Conservation (phyloP, 2,888 invertebrate genomes). For the Alentia gelatinosa region DNA sequence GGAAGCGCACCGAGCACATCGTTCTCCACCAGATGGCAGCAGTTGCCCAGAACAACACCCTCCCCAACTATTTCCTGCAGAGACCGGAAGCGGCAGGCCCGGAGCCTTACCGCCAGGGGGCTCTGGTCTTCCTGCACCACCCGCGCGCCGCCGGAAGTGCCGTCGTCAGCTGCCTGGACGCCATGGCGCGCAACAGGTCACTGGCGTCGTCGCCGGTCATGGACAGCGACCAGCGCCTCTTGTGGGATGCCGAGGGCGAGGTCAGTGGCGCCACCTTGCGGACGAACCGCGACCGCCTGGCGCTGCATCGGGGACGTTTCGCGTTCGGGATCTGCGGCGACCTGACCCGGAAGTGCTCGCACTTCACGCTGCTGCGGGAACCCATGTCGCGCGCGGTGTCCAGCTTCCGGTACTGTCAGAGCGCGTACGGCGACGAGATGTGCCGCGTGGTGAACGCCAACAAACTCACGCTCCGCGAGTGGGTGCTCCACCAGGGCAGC, state of each 20-base stretch:
- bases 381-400: constrained; percentile 62
- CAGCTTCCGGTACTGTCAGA: constrained; percentile 62
- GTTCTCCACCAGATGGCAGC: constrained; percentile 21
- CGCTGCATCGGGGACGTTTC: constrained; percentile 45
- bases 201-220: constrained; percentile 45
- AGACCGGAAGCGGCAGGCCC: neutral
- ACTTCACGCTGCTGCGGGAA: constrained; percentile 61
- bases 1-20: neutral
- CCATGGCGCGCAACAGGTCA: neutral
- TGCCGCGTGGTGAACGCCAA: constrained; percentile 58
- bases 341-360: constrained; percentile 33
- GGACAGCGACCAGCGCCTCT: constrained; percentile 14
- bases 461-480: constrained; percentile 39
- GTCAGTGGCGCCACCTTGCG: neutral
- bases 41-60: constrained; percentile 32
- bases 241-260: neutral
- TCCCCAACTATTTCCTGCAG: constrained; percentile 56
- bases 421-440: constrained; percentile 61
- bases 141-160: constrained; percentile 51
- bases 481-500: constrained; percentile 60
- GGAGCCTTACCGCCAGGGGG: neutral
- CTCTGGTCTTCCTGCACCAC: constrained; percentile 52
- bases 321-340: constrained; percentile 38
- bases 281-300: constrained; percentile 26
- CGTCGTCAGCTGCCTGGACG: constrained; percentile 19